Evolutionary conservation across 2,113 vertebrate genomes (phyloP), one percentile per base, ranked within the genome.

Genomic region (Atlantisia rogersi): DNA sequence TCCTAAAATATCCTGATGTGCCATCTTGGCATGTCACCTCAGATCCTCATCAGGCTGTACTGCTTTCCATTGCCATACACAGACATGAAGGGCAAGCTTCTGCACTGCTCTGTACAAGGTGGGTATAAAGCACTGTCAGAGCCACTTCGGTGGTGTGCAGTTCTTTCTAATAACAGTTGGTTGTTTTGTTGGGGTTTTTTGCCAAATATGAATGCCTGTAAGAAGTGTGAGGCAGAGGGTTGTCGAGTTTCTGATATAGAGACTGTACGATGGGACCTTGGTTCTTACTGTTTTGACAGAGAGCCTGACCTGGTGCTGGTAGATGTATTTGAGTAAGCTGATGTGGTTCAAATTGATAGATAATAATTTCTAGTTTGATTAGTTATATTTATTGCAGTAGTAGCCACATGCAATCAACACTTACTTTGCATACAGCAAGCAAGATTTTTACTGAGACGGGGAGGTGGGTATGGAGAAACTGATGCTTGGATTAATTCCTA

Each of bases 1-100:
- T 74, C 69, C 77, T 75, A 64, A 88, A 95, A 92, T 77, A 88
- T 29, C 60, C 64, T 70, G 42, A 78, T 78, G 68, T 52, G 24
- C 88, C 15, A 3, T 90, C 88, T 88, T 95, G 77, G 56, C 52
- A 12, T 28, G 63, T 90, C 52, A 56, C 42, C 60, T 86, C 69
- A 24, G 15, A 84, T 94, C 42, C 68, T 90, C 80, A 42, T 83
- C 94, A 94, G 39, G 73, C 67, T 8, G 2, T 44, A 1, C 31
- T 77, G 73, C 60, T 86, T 92, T 74, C 81, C 58, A 26, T 5
- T 88, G 69, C 80, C n/a, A 10, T 39, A 2, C 59, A 21, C 10
- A 59, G 31, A 55, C 26, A 14, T 28, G 75, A 85, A 73, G 75
- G 90, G 67, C 5, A 11, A 85, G 50, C 55, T 86, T 35, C 82